Percentiles rank a stretch among this genome's conserved stretches.
phyloP scores from a whole-genome alignment of 2,888 invertebrate genomes.

The Drosophila prostipennis region DNA sequence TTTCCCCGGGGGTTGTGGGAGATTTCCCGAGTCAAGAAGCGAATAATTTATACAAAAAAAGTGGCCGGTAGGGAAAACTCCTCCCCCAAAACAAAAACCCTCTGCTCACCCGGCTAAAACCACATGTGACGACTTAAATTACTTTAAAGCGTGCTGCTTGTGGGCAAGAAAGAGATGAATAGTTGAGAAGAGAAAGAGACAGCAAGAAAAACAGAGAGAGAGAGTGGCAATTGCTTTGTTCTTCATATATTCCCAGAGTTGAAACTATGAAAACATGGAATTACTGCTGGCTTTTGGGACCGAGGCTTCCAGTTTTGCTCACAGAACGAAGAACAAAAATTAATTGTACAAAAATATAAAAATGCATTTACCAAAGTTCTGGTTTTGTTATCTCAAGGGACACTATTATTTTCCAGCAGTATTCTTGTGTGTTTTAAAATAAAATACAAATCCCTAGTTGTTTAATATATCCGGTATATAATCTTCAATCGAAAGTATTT shows the following conservation, averaged over 20 bases:
- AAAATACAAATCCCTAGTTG: too few species aligned
- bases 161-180: neutral
- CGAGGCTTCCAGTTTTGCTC: neutral
- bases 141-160: slow-evolving; percentile 26
- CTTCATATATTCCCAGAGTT: slow-evolving; percentile 18
- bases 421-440: too few species aligned
- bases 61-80: slow-evolving; percentile 5
- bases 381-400: too few species aligned
- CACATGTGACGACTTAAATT: slow-evolving; percentile 57
- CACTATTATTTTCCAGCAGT: too few species aligned
- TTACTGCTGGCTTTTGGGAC: slow-evolving; percentile 1
- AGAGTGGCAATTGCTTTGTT: slow-evolving; percentile 51
- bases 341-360: neutral
- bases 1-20: slow-evolving; percentile 27
- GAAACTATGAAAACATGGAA: slow-evolving; percentile 6
- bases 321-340: neutral
- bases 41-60: slow-evolving; percentile 45
- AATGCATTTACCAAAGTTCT: neutral
- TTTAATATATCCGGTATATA: too few species aligned
- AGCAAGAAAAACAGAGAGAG: neutral
- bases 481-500: too few species aligned
- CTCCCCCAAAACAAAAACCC: neutral
- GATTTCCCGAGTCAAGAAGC: slow-evolving; percentile 48
- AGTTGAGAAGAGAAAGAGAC: neutral
- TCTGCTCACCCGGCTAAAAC: slow-evolving; percentile 19